Base-by-base conservation (phyloP, 2,797 vertebrate genomes). In the Ctenopoma multispine region DNA sequence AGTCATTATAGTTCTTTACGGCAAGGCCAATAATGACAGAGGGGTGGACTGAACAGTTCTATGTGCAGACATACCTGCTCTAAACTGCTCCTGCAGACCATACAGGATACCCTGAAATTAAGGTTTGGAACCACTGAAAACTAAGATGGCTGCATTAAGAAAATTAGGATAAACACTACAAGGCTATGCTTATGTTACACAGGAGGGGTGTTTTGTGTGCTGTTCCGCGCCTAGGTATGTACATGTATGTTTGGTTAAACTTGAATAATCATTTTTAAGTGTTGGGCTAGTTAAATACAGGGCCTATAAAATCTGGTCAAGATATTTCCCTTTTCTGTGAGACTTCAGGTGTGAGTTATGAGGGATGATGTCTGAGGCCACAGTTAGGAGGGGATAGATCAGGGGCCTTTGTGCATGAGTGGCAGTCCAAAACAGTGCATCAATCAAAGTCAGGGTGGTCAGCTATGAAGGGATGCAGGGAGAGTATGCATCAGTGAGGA, bases 1-100 rank as follows among this genome's bases (percentile, higher is more conserved):
- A 94, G 91, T 91, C 84, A 93, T 95, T 93, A 90, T 63, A 87
- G 89, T 81, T 85, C 86, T 90, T 91, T 92, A 90, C 86, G 85
- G 89, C 82, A 82, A 87, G 78, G 86, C 82, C 86, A 87, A 72
- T 83, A 88, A 80, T 60, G 90, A 70, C 14, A 48, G 74, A 71
- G 82, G 79, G 75, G 36, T 46, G 69, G 53, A 53, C 72, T 44
- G 43, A 79, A 34, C 41, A 20, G 59, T 18, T 66, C 60, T 75
- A n/a, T 74, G 74, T 72, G 74, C 64, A 81, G 68, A 68, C 71
- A 58, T 85, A 90, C 87, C 76, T 83, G 84, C 58, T 53, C 40
- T 15, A n/a, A 77, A 60, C 69, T 72, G 55, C 59, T 41, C 21
- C n/a, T 68, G 57, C 71, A 77, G 54, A 82, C 73, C 83, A 36